phyloP scores from a whole-genome alignment of 1,140 invertebrate species.

The Lepeophtheirus salmonis region DNA sequence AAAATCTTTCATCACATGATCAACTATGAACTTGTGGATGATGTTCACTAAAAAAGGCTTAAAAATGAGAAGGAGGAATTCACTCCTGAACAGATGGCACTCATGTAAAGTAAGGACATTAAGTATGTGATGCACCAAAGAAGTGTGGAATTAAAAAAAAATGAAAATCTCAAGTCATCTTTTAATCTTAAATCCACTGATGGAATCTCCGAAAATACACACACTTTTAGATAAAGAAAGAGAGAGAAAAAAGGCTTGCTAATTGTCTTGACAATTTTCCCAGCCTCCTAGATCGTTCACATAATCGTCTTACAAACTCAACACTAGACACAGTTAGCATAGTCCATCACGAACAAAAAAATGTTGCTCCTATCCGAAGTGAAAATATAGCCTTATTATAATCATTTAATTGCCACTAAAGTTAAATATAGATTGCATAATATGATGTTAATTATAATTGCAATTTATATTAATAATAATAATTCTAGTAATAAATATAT shows the following conservation, averaged over 20 bases:
- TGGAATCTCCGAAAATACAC: conserved; percentile 46
- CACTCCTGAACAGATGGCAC: conserved; percentile 18
- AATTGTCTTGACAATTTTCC: conserved; percentile 54
- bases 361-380: too few species aligned
- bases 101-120: conserved; percentile 50
- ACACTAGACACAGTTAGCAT: conserved; percentile 34
- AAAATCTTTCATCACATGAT: conserved; percentile 98
- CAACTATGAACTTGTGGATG: conserved; percentile 43
- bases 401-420: too few species aligned
- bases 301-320: conserved; percentile 43
- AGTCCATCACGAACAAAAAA: conserved; percentile 1
- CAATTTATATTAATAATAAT: too few species aligned
- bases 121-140: conserved; percentile 70
- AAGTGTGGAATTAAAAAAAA: conserved; percentile 64
- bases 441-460: too few species aligned
- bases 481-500: too few species aligned
- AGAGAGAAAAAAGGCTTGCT: conserved; percentile 44
- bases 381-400: too few species aligned
- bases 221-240: conserved; percentile 51
- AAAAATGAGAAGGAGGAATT: conserved; percentile 4
- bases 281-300: conserved; percentile 40
- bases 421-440: too few species aligned
- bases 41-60: conserved; percentile 14
- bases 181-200: conserved; percentile 57
- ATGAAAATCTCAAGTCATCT: conserved; percentile 58